phyloP scores from a whole-genome alignment of 2,888 invertebrate species.

The Colletes collaris region DNA sequence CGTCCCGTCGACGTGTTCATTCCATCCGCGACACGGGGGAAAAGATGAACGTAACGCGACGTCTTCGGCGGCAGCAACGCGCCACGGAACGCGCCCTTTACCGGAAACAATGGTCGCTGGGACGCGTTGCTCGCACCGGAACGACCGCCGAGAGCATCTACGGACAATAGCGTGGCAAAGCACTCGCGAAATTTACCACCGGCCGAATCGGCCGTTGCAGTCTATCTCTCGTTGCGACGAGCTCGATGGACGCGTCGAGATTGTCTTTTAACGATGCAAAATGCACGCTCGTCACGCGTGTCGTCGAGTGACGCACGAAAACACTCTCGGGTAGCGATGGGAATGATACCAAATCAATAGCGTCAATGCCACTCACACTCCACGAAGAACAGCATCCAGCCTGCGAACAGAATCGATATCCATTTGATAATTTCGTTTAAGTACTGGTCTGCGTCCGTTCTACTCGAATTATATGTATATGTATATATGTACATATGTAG shows the following conservation, averaged over 20 bases:
- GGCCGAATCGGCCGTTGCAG: conserved; percentile 16
- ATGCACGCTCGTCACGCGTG: conserved; percentile 39
- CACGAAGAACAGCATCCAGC: conserved; percentile 1
- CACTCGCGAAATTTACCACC: conserved; percentile 1
- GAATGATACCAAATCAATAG: background rate
- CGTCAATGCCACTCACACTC: background rate
- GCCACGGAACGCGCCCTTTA: conserved; percentile 41
- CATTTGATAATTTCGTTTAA: too few species aligned
- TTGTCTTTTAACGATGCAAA: conserved; percentile 48
- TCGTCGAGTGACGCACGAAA: conserved; percentile 37
- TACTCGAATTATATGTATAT: too few species aligned
- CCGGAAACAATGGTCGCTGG: conserved; percentile 39
- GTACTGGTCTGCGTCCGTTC: too few species aligned
- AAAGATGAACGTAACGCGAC: conserved; percentile 4
- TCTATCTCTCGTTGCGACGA: background rate
- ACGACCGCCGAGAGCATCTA: conserved; percentile 10
- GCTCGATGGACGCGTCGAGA: conserved; percentile 28
- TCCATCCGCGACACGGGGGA: conserved; percentile 9
- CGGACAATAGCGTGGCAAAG: conserved; percentile 22
- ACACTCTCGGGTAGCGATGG: conserved; percentile 31
- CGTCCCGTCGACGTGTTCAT: conserved; percentile 26
- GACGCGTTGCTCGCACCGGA: conserved; percentile 1
- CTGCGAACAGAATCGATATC: too few species aligned
- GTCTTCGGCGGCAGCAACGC: conserved; percentile 1
- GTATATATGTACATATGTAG: too few species aligned